phyloP scores from a whole-genome alignment of 2,113 vertebrate genomes.

The Seriola aureovittata region DNA sequence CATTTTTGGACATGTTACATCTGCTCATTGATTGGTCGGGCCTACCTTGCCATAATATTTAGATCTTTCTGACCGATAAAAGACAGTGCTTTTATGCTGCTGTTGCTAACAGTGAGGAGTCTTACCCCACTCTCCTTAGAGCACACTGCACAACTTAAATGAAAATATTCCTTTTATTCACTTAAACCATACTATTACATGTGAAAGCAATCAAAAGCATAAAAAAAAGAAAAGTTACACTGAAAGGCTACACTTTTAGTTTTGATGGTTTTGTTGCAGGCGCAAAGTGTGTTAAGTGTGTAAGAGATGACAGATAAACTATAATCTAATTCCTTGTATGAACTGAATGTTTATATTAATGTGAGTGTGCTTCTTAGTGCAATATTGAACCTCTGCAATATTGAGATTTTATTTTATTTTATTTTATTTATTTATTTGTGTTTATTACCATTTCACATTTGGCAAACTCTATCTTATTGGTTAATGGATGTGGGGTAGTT shows the following conservation, averaged over 20 bases:
- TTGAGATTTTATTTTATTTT: slow-evolving; percentile 31
- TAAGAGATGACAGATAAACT: slow-evolving; percentile 35
- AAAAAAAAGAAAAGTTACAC: slow-evolving; percentile 26
- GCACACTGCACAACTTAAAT: slow-evolving; percentile 17
- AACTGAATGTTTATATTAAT: slow-evolving; percentile 63
- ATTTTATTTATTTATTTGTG: not conserved
- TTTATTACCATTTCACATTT: slow-evolving; percentile 47
- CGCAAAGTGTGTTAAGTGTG: slow-evolving; percentile 48
- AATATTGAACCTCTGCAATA: slow-evolving; percentile 70
- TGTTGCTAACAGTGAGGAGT: not conserved
- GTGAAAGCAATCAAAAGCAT: slow-evolving; percentile 25
- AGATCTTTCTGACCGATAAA: slow-evolving; percentile 6
- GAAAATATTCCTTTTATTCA: slow-evolving; percentile 8
- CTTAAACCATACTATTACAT: not conserved
- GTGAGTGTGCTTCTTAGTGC: slow-evolving; percentile 67
- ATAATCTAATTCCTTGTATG: slow-evolving; percentile 48
- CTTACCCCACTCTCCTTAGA: not conserved
- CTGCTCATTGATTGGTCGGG: not conserved
- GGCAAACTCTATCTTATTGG: slow-evolving; percentile 31
- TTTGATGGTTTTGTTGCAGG: slow-evolving; percentile 39
- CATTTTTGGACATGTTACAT: slow-evolving; percentile 20
- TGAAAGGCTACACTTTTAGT: slow-evolving; percentile 52
- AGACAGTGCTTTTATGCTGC: slow-evolving; percentile 25
- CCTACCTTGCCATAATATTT: slow-evolving; percentile 19
- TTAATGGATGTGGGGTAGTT: slow-evolving; percentile 60